phyloP scores from a whole-genome alignment of 2,888 invertebrate genomes.

The Pyrgus malvae region DNA sequence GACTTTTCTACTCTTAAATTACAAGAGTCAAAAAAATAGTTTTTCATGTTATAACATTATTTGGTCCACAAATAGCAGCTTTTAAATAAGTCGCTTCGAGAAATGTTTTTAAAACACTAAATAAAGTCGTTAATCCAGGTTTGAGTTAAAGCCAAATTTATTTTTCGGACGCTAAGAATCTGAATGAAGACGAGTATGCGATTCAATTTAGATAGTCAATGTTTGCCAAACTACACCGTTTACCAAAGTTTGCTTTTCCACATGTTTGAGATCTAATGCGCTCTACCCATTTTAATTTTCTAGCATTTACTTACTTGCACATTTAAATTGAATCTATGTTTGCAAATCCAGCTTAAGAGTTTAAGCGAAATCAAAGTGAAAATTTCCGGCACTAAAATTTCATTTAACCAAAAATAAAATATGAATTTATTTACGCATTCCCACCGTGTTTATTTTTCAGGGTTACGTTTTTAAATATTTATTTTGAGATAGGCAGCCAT shows the following conservation, averaged over 20 bases:
- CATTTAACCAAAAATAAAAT: too few relatives aligned
- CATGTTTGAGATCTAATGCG: slow-evolving; percentile 17
- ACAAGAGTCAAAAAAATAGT: too few relatives aligned
- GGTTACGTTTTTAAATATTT: background rate
- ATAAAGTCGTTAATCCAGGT: too few relatives aligned
- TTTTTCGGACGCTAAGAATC: background rate
- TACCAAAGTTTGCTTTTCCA: slow-evolving; percentile 15
- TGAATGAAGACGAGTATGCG: slow-evolving; percentile 1
- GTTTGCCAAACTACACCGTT: slow-evolving; percentile 13
- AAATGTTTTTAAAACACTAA: too few relatives aligned
- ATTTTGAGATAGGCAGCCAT: too few relatives aligned
- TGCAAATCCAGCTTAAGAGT: background rate
- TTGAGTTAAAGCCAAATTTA: background rate
- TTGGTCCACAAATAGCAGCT: too few relatives aligned
- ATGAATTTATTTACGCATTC: too few relatives aligned
- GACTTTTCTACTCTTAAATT: too few relatives aligned
- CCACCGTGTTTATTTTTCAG: background rate
- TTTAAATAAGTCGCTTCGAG: too few relatives aligned
- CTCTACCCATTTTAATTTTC: background rate
- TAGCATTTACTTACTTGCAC: slow-evolving; percentile 2
- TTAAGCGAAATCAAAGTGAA: background rate
- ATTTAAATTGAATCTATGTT: background rate
- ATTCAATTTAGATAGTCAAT: slow-evolving; percentile 19
- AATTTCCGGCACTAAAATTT: too few relatives aligned
- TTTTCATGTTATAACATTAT: too few relatives aligned